Evolutionary conservation across 1,140 invertebrate species (phyloP).

Genomic region (Apis laboriosa): DNA sequence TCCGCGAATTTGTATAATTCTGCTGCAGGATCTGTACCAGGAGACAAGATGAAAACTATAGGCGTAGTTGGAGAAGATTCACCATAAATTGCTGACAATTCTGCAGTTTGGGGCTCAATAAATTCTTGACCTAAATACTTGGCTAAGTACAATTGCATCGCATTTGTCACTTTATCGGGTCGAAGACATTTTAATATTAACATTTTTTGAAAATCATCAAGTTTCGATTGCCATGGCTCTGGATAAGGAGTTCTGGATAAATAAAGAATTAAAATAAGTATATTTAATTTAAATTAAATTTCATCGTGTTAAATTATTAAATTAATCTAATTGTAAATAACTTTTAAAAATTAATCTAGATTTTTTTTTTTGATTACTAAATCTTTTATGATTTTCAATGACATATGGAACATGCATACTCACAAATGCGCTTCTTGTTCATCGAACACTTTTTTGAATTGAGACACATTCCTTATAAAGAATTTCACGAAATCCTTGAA

Average conservation of each 20-base stretch:
- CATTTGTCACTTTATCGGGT: constrained; percentile 88
- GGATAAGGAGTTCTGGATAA: constrained; percentile 78
- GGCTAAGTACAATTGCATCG: constrained; percentile 85
- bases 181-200: constrained; percentile 87
- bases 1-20: constrained; percentile 85
- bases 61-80: constrained; percentile 85
- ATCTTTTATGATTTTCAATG: no score
- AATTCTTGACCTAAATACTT: constrained; percentile 84
- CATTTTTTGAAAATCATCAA: constrained; percentile 86
- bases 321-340: no score
- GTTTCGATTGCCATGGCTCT: constrained; percentile 80
- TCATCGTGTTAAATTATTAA: no score
- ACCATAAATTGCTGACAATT: constrained; percentile 84
- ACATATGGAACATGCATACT: background rate
- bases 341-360: no score
- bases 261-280: background rate
- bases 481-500: constrained; percentile 80
- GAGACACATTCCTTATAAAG: constrained; percentile 77
- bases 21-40: constrained; percentile 87
- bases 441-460: constrained; percentile 84
- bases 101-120: constrained; percentile 85
- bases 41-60: constrained; percentile 86
- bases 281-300: no score
- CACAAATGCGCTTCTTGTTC: constrained; percentile 80
- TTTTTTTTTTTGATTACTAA: no score